Evolutionary conservation across 2,113 vertebrate genomes (phyloP).

Genomic region (Beaufortia kweichowensis): DNA sequence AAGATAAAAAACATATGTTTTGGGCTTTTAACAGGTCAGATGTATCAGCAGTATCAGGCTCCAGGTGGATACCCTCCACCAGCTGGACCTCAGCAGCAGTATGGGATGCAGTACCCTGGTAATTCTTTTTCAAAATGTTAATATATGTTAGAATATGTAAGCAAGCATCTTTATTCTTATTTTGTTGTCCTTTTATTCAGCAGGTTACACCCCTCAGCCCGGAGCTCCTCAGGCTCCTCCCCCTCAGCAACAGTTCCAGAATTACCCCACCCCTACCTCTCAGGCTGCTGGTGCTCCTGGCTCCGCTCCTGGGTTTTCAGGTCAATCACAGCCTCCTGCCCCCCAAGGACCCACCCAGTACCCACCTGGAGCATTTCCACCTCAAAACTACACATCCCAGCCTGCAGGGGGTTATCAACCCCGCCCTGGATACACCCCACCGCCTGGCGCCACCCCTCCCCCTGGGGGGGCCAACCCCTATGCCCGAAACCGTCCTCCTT

Average conservation of each 20-base stretch:
- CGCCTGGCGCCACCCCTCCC: slow-evolving; percentile 85
- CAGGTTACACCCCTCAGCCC: slow-evolving; percentile 87
- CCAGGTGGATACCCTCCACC: slow-evolving; percentile 86
- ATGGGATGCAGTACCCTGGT: slow-evolving; percentile 94
- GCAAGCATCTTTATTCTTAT: no score
- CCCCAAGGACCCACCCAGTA: slow-evolving; percentile 86
- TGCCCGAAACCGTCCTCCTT: slow-evolving; percentile 88
- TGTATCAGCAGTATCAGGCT: slow-evolving; percentile 94
- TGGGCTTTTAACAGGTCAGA: slow-evolving; percentile 79
- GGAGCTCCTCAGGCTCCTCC: slow-evolving; percentile 81
- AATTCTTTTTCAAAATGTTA: slow-evolving; percentile 42
- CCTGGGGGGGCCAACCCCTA: slow-evolving; percentile 89
- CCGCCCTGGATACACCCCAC: slow-evolving; percentile 85
- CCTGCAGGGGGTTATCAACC: slow-evolving; percentile 81
- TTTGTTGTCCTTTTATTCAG: slow-evolving; percentile 55
- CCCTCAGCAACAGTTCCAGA: slow-evolving; percentile 89
- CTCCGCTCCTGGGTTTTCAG: slow-evolving; percentile 71
- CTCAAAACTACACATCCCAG: slow-evolving; percentile 91
- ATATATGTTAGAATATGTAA: no score
- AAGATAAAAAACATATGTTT: background rate
- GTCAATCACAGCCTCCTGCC: slow-evolving; percentile 76
- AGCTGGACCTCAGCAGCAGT: slow-evolving; percentile 82
- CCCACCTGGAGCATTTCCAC: slow-evolving; percentile 81
- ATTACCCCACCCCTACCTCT: slow-evolving; percentile 83
- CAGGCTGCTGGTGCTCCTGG: slow-evolving; percentile 75